phyloP scores from a whole-genome alignment of 2,888 invertebrate genomes.

The Agrotis segetum region DNA sequence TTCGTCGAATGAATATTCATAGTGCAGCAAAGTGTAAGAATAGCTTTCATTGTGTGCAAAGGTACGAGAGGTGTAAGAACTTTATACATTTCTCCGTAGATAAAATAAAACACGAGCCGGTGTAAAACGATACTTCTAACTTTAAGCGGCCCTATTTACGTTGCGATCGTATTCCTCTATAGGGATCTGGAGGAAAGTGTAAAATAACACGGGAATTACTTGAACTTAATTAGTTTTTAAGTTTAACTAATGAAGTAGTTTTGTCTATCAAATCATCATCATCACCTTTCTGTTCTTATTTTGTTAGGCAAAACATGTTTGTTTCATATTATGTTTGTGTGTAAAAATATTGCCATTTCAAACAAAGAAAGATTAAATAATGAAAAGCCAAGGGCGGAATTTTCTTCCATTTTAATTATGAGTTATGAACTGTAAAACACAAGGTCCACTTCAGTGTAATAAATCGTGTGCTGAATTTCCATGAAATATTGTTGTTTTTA shows the following conservation, averaged over 20 bases:
- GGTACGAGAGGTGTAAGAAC: slow-evolving; percentile 23
- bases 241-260: neutral
- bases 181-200: slow-evolving; percentile 22
- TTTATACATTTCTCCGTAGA: slow-evolving; percentile 27
- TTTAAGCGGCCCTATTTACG: slow-evolving; percentile 55
- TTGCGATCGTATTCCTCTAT: slow-evolving; percentile 32
- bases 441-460: neutral
- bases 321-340: too few relatives aligned
- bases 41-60: slow-evolving; percentile 41
- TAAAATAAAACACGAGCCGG: slow-evolving; percentile 47
- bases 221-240: slow-evolving; percentile 11
- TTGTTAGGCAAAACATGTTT: too few relatives aligned
- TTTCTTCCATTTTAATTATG: neutral
- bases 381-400: neutral
- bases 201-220: slow-evolving; percentile 12
- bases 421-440: slow-evolving; percentile 26
- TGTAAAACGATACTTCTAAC: slow-evolving; percentile 56
- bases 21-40: slow-evolving; percentile 40
- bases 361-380: neutral
- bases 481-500: neutral
- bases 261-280: too few relatives aligned
- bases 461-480: slow-evolving; percentile 9
- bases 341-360: neutral
- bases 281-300: too few relatives aligned
- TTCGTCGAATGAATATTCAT: slow-evolving; percentile 3